These are phyloP conservation scores for Teinopalpus imperialis DNA, from an alignment of 2,888 invertebrate genomes.

Conservation along the genomic window DNA sequence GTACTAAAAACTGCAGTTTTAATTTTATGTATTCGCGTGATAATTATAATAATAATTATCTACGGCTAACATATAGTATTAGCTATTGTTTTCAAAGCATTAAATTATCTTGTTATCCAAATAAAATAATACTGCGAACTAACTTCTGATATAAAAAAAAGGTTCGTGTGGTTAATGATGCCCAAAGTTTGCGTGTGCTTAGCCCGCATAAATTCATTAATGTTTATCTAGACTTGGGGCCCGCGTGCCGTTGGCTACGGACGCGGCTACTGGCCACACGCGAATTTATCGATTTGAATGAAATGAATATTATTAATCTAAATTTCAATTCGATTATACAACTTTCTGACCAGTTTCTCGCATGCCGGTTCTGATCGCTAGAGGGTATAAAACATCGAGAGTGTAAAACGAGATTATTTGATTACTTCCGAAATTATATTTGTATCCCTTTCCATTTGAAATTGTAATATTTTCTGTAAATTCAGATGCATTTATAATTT, in stretches of 20 bases:
- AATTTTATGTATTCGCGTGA: too few relatives aligned
- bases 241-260: constrained; percentile 52
- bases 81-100: not conserved
- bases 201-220: constrained; percentile 24
- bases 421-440: constrained; percentile 20
- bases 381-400: constrained; percentile 1
- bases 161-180: constrained; percentile 27
- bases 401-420: constrained; percentile 1
- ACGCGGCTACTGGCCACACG: constrained; percentile 64
- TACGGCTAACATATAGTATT: too few relatives aligned
- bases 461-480: too few relatives aligned
- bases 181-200: constrained; percentile 21
- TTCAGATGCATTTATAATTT: too few relatives aligned
- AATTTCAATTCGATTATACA: constrained; percentile 16
- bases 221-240: constrained; percentile 5
- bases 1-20: too few relatives aligned
- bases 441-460: too few relatives aligned
- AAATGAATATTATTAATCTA: constrained; percentile 29
- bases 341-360: constrained; percentile 1
- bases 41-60: too few relatives aligned
- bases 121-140: not conserved
- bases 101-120: not conserved
- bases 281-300: constrained; percentile 43
- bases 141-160: constrained; percentile 17
- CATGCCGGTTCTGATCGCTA: not conserved